Base-by-base conservation (phyloP, 2,888 invertebrate species). In the Hedychridium roseum region DNA sequence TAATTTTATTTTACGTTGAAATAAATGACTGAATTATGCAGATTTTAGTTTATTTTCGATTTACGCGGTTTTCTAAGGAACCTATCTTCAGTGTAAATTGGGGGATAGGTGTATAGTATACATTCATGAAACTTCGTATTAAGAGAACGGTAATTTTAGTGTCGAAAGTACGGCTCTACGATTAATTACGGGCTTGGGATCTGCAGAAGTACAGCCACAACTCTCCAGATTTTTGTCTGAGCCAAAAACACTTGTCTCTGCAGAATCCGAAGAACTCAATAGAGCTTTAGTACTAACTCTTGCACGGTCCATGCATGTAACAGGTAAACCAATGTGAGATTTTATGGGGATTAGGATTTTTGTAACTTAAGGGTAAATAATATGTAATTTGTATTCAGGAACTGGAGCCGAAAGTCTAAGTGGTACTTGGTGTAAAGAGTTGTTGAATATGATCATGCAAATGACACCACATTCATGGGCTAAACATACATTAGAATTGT, bases 381-480 rank as follows among this genome's bases (percentile, higher is more conserved):
- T 21, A 11, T 20, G 15, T 28, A 2, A 14, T 21, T 12, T 38
- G 9, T 45, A 27, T 47, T 40, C 56, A 63, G 72, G 78, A 16
- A 78, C 78, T 68, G 84, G 84, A 12, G 80, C 81, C 1, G 85
- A 85, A 57, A 79, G 81, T 20, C 74, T 84, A 43, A 82, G 85
- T 42, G 89, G 90, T 0, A 86, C 88, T 2, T 96, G 97, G 86
- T 95, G 95, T 66, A 91, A 92, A 70, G 97, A 97, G 68, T 82
- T 97, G 15, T 81, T 97, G 3, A 88, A 88, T 0, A 90, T 91
- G 0, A 94, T 97, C 15, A 92, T 94, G 86, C 92, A 94, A 60
- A 92, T 92, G 74, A 97, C 97, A 0, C 96, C 97, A 0, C 96
- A 96, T 76, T 89, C 92, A 66, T 97, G 97, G 97, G 93, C 96